phyloP scores from a whole-genome alignment of 2,113 vertebrate species.

The Strix aluco region DNA sequence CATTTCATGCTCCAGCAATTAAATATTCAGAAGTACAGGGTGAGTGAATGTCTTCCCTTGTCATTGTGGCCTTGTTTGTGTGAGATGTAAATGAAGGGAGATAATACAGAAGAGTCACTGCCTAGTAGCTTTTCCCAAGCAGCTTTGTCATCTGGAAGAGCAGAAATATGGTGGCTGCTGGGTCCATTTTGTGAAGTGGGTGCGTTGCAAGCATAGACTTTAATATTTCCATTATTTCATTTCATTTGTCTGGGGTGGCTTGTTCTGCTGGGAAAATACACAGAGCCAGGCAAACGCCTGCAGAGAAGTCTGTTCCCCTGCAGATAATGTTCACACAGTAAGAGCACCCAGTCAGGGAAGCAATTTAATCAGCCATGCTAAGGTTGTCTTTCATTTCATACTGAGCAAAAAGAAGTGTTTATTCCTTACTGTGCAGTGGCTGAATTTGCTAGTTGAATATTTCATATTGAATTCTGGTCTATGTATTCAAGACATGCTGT shows the following conservation, averaged over 20 bases:
- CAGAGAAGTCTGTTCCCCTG: constrained; percentile 41
- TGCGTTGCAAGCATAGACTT: background rate
- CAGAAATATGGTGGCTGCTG: background rate
- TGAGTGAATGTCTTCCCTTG: constrained; percentile 8
- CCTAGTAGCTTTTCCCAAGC: background rate
- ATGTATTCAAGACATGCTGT: constrained; percentile 12
- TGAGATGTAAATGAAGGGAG: constrained; percentile 44
- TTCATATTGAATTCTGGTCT: constrained; percentile 2
- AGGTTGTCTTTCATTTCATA: constrained; percentile 37
- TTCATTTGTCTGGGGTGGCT: background rate
- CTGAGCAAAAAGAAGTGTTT: constrained; percentile 38
- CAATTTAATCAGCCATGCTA: constrained; percentile 11
- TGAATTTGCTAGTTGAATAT: constrained; percentile 12
- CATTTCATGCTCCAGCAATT: constrained; percentile 33
- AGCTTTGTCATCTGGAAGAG: background rate
- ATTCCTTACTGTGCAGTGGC: background rate
- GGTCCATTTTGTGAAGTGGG: background rate
- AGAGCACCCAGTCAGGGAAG: constrained; percentile 22
- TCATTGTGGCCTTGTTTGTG: constrained; percentile 33
- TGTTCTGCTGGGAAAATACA: background rate
- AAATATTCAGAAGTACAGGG: constrained; percentile 41
- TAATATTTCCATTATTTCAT: background rate
- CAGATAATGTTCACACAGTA: constrained; percentile 45
- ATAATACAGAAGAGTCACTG: background rate
- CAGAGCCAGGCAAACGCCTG: constrained; percentile 18